A percentile compares a stretch with the other conserved stretches of the same genome.
phyloP scores from a whole-genome alignment of 2,888 invertebrate species.

The Eristalis arbustorum region DNA sequence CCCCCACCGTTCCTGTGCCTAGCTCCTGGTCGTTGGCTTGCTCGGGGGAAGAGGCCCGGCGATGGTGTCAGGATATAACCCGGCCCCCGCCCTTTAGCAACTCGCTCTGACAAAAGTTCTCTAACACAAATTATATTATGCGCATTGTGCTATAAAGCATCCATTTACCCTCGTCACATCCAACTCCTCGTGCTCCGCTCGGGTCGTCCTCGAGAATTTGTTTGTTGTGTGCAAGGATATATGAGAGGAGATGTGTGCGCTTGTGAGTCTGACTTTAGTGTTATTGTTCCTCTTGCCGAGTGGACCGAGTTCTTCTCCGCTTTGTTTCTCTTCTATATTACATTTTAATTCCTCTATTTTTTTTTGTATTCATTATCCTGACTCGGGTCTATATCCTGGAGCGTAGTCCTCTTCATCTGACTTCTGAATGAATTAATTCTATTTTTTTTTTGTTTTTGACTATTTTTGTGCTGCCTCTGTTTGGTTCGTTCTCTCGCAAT shows the following conservation, averaged over 20 bases:
- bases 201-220: slow-evolving; percentile 20
- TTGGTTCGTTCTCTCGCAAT: not conserved
- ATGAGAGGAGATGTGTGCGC: slow-evolving; percentile 42
- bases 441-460: not conserved
- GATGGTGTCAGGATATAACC: slow-evolving; percentile 15
- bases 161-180: slow-evolving; percentile 8
- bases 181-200: not conserved
- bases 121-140: slow-evolving; percentile 64
- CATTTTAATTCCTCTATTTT: slow-evolving; percentile 19
- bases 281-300: not conserved
- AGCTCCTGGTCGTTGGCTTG: slow-evolving; percentile 1
- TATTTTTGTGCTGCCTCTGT: not conserved
- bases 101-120: slow-evolving; percentile 46
- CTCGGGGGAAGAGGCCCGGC: not conserved
- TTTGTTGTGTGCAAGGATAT: slow-evolving; percentile 20
- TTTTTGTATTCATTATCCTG: slow-evolving; percentile 48
- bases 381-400: slow-evolving; percentile 35
- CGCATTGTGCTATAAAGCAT: slow-evolving; percentile 56
- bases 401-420: slow-evolving; percentile 39
- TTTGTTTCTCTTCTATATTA: slow-evolving; percentile 33
- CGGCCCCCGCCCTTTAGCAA: not conserved
- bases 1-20: not conserved
- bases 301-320: slow-evolving; percentile 32
- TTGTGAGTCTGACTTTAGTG: slow-evolving; percentile 16
- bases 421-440: slow-evolving; percentile 55